Base-by-base conservation (phyloP, 2,113 vertebrate species). In the Oreochromis aureus region DNA sequence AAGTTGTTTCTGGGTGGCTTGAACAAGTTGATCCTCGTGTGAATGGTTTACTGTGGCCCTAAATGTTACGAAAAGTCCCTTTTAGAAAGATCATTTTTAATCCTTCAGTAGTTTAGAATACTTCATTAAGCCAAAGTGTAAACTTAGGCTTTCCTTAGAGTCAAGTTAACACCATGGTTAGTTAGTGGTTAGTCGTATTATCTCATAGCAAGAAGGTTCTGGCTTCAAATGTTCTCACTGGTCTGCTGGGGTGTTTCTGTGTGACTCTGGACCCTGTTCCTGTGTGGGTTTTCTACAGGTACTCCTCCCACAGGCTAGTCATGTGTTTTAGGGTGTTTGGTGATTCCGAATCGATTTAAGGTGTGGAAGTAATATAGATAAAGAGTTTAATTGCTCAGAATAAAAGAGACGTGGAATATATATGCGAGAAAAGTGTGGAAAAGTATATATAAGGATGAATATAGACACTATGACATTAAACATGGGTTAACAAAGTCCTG, bases 401-500 rank as follows among this genome's bases (percentile, higher is more conserved):
- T 73, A 73, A 44, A 73, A 44, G 36, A 46, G 13, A 16, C 10
- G 15, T 46, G 10, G 22, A 44, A 73, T 46, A 24, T 73, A 73
- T 27, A 73, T 73, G 0, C 0, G 22, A 15, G 41, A 27, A 46
- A 46, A 10, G 7, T 73, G 22, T 73, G n/a, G 39, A 73, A 73
- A 0, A 44, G 12, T 44, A 44, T 44, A 44, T 15, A 71, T 71
- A 71, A 16, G 39, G 39, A 71, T 71, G 39, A 44, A 71, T 71
- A 10, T 44, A 73, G 39, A 73, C 13, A 73, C 39, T 73, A 24
- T 73, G 22, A 46, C 66, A 73, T 73, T 46, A 46, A 46, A 24
- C 13, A 73, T 46, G 34, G 11, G 61, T 66, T 39, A 66, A 39
- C 34, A 66, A 66, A 66, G 61, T 66, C 61, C 61, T 66, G 34